phyloP scores from a whole-genome alignment of 2,888 invertebrate genomes.

The Drosophila atripex region DNA sequence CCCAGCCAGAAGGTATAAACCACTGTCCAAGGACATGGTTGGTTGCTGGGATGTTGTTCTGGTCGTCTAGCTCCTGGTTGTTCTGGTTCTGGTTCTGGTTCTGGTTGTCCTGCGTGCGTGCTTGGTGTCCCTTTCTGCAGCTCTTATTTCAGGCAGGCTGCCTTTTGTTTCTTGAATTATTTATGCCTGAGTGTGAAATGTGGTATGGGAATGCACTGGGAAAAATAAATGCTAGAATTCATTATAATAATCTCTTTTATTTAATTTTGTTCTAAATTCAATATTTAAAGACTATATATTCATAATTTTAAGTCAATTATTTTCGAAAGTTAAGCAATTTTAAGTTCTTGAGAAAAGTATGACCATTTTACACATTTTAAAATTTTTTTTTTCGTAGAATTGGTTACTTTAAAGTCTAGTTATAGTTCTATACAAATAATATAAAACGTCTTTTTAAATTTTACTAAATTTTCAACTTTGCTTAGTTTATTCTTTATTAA shows the following conservation, averaged over 20 bases:
- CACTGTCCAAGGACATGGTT: conserved; percentile 25
- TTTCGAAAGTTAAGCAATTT: too few species aligned
- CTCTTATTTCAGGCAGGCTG: conserved; percentile 32
- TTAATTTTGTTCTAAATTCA: not conserved
- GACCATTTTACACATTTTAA: not conserved
- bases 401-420: too few species aligned
- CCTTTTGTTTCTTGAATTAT: conserved; percentile 34
- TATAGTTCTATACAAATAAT: too few species aligned
- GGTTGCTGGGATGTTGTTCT: conserved; percentile 12
- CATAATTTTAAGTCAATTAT: too few species aligned
- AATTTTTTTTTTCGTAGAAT: not conserved
- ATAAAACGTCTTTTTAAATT: too few species aligned
- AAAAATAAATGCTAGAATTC: not conserved
- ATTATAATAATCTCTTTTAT: not conserved
- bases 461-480: too few species aligned
- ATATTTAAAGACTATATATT: too few species aligned
- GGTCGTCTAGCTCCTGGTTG: not conserved
- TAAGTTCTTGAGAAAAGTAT: not conserved
- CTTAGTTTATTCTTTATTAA: too few species aligned
- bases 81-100: not conserved
- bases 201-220: not conserved
- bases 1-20: conserved; percentile 3
- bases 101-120: not conserved
- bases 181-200: conserved; percentile 24
- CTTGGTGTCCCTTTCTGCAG: conserved; percentile 22